These are phyloP conservation scores for Microcaecilia unicolor DNA, from an alignment of 2,797 vertebrate genomes.

Conservation along the genomic window DNA sequence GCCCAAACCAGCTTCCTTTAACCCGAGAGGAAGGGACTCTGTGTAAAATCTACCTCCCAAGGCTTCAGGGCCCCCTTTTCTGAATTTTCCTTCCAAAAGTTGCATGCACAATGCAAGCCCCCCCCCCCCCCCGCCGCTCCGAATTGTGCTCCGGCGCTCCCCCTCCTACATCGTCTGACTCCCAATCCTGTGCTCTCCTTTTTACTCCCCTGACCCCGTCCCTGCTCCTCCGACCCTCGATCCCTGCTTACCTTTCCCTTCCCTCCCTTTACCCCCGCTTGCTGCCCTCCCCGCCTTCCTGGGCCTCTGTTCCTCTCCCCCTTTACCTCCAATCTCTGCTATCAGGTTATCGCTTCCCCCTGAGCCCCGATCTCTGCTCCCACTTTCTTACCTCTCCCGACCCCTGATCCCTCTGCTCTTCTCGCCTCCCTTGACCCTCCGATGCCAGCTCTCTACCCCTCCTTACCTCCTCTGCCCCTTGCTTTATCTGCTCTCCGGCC, in stretches of 20 bases:
- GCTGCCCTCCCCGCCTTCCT: not conserved
- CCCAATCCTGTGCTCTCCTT: not conserved
- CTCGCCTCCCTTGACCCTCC: not conserved
- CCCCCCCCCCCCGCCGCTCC: not conserved
- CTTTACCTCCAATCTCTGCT: not conserved
- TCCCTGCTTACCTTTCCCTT: not conserved
- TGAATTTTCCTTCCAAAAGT: too few relatives aligned
- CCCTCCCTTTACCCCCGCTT: not conserved
- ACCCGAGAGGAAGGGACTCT: too few relatives aligned
- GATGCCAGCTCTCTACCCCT: not conserved
- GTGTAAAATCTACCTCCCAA: too few relatives aligned
- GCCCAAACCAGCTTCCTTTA: too few relatives aligned
- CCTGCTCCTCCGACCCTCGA: not conserved
- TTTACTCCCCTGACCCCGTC: not conserved
- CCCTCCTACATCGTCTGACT: too few relatives aligned
- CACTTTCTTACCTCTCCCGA: too few relatives aligned
- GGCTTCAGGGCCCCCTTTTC: too few relatives aligned
- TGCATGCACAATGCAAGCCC: not conserved
- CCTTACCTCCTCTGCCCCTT: not conserved
- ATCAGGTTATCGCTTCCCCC: not conserved
- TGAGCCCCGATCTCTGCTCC: too few relatives aligned
- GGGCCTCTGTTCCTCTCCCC: not conserved
- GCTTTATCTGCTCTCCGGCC: not conserved
- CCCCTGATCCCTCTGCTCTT: not conserved
- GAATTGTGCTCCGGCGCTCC: too few relatives aligned